A percentile compares a stretch with the other conserved stretches of the same genome.
phyloP scores from a whole-genome alignment of 2,113 vertebrate species.

The Geococcyx californianus region DNA sequence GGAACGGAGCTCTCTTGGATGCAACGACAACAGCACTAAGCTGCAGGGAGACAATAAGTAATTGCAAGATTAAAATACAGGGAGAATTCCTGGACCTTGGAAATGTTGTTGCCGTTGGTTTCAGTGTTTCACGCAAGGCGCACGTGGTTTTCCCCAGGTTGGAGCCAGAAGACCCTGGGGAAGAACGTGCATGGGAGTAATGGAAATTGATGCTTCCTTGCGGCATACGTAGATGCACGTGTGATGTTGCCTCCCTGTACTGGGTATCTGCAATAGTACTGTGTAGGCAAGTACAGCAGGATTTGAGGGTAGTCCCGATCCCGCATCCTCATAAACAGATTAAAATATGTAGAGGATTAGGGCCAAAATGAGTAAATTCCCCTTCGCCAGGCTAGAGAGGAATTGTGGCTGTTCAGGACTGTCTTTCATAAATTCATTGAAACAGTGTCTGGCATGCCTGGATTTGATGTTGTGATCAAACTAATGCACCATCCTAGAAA shows the following conservation, averaged over 20 bases:
- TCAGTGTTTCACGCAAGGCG: background rate
- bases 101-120: background rate
- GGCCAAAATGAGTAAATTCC: background rate
- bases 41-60: background rate
- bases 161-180: background rate
- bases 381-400: background rate
- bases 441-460: background rate
- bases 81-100: background rate
- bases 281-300: background rate
- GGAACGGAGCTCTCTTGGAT: background rate
- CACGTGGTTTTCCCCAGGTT: background rate
- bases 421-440: background rate
- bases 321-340: background rate
- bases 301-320: background rate
- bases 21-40: rapidly evolving
- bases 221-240: rapidly evolving
- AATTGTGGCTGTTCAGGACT: background rate
- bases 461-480: background rate
- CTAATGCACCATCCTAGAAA: background rate
- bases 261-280: background rate
- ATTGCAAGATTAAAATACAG: background rate
- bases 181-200: background rate
- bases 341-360: background rate
- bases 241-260: background rate
- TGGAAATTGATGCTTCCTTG: background rate